Percentiles rank a stretch among this genome's conserved stretches.
Evolutionary conservation across 30 jellyfish, hydroid and myxozoan species (phyloP).

Genomic region (Rhopilema esculentum): DNA sequence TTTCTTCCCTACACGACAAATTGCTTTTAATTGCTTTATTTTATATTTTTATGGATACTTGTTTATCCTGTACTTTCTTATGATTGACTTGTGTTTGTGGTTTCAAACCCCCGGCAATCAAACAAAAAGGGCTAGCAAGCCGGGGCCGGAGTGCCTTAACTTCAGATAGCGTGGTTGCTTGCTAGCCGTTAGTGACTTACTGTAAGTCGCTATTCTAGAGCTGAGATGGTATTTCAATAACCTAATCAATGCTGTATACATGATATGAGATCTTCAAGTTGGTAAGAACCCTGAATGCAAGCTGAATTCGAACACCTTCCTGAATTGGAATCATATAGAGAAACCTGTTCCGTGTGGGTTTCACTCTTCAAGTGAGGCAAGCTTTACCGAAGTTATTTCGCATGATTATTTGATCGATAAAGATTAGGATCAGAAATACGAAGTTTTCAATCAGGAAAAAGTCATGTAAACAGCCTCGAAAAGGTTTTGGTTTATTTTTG

Average conservation of each 20-base stretch:
- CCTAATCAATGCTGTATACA: background rate
- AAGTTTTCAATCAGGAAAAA: background rate
- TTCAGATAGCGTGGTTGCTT: background rate
- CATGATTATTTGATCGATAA: background rate
- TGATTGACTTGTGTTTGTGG: background rate
- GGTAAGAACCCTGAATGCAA: slow-evolving; percentile 40
- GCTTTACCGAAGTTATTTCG: background rate
- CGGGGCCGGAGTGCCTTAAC: background rate
- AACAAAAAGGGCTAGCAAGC: background rate
- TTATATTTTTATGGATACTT: background rate
- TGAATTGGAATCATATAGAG: slow-evolving; percentile 31
- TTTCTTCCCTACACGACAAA: background rate
- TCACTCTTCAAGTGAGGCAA: background rate
- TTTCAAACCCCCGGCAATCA: background rate
- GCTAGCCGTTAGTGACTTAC: background rate
- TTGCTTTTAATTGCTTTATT: background rate
- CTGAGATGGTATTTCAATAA: background rate
- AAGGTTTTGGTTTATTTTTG: background rate
- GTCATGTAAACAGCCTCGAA: background rate
- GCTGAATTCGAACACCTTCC: slow-evolving; percentile 66
- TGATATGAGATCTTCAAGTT: background rate
- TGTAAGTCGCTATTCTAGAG: too few relatives aligned
- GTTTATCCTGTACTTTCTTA: background rate
- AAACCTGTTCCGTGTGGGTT: slow-evolving; percentile 50
- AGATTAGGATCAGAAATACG: background rate